Evolutionary conservation across 2,797 vertebrate species (phyloP).

Genomic region (Crax fasciolata): DNA sequence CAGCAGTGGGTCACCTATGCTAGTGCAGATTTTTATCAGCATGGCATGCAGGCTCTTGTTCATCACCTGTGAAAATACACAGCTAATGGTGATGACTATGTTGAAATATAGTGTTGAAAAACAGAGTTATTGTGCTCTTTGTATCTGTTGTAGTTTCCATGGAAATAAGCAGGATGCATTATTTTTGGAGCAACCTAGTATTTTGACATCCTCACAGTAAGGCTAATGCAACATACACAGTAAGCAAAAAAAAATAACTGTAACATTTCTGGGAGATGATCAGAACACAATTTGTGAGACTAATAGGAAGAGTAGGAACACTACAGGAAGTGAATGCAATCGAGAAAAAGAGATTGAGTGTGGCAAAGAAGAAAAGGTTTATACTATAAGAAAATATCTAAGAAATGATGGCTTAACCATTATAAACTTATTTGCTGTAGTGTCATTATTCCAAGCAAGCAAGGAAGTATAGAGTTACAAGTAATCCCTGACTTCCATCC

Average conservation of each 20-base stretch:
- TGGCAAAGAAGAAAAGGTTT: neutral
- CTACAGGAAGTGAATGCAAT: neutral
- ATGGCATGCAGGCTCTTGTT: no score
- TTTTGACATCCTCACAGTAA: neutral
- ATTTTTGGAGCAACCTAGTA: neutral
- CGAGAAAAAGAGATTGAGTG: neutral
- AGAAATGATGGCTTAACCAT: slow-evolving; percentile 1
- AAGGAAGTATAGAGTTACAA: slow-evolving; percentile 39
- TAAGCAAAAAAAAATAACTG: neutral
- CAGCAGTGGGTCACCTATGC: no score
- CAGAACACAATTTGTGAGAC: neutral
- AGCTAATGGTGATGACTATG: no score
- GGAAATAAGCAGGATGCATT: no score
- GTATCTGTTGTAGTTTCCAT: no score
- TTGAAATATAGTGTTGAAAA: no score
- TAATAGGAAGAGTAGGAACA: neutral
- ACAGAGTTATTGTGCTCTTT: no score
- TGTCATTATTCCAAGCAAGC: slow-evolving; percentile 51
- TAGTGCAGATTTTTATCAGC: no score
- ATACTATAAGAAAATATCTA: neutral
- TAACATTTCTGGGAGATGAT: neutral
- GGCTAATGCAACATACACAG: neutral
- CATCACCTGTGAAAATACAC: no score
- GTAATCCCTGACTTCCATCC: slow-evolving; percentile 65
- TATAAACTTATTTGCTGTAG: slow-evolving; percentile 41